Evolutionary conservation across 1,140 invertebrate species (phyloP), one percentile per base, ranked within the genome.

Genomic region (Diachasmimorpha longicaudata): DNA sequence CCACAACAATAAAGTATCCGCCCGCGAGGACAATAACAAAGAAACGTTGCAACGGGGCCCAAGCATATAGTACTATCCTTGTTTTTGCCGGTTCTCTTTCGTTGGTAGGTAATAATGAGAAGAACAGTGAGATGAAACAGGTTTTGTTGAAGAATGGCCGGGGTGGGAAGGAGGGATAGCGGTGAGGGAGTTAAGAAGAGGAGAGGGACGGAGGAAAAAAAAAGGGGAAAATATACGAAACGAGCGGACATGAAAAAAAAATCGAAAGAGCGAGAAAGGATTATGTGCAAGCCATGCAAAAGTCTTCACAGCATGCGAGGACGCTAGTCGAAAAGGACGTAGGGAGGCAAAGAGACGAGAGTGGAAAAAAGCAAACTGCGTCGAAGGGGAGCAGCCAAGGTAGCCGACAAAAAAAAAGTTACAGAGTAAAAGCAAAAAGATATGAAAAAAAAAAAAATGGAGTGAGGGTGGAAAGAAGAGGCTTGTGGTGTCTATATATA

Each of bases 71-170:
- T n/a, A 0, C 13, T 10, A 8, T 55, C 16, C 70, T 52, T 31
- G 14, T 42, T 68, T 46, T n/a, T n/a, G 9, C 16, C 48, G 48
- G 5, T 16, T 52, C 48, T 16, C 48, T 16, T 16, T 58, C 72
- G 14, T 31, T 19, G 46, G 67, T 76, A 78, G 77, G 70, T 80
- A 83, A 84, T 85, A 85, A 86, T 81, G 85, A 85, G 80, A 85
- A 87, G 78, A 85, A 83, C 79, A 79, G 58, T 66, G 81, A 83
- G 79, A 81, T 81, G 78, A 85, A 85, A 86, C 84, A 82, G 85
- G 85, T 86, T 75, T 86, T 85, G 78, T 77, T 79, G 81, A 85
- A 86, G 83, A 86, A 85, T 82, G 72, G 79, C 44, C 78, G 44
- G 71, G 70, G 23, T n/a, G n/a, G n/a, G n/a, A n/a, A n/a, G n/a